Conservation (phyloP, 2,113 vertebrate species). For the Dipodomys ordii region DNA sequence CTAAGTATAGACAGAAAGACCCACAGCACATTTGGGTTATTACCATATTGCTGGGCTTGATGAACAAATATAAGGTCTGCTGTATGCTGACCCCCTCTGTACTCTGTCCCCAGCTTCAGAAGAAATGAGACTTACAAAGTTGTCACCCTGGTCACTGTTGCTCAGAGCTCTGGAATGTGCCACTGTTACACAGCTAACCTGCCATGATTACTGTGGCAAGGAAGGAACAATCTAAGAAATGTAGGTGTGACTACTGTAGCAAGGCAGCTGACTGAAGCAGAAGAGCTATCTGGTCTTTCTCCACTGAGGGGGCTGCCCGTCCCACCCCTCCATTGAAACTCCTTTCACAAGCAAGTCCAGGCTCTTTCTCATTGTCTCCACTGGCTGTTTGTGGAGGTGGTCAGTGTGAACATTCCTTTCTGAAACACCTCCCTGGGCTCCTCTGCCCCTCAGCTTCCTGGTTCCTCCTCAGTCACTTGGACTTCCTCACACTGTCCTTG, state of each 20-base stretch:
- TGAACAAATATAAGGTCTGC: background rate
- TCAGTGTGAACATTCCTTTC: background rate
- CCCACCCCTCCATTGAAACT: background rate
- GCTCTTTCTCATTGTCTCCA: background rate
- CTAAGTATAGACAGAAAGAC: background rate
- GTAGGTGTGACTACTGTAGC: rapidly evolving
- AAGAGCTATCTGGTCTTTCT: background rate
- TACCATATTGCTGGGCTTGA: background rate
- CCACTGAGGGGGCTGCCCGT: no score
- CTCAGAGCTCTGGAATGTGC: background rate
- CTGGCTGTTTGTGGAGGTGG: rapidly evolving
- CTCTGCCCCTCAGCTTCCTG: background rate
- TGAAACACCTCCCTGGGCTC: no score
- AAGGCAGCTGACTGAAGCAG: background rate
- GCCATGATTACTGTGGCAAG: background rate
- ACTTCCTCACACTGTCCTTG: background rate
- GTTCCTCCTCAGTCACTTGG: no score
- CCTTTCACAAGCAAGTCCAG: background rate
- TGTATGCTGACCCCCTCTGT: background rate
- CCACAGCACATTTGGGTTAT: background rate
- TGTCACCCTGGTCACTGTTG: background rate
- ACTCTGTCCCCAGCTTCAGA: background rate
- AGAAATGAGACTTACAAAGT: background rate
- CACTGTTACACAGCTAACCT: no score
- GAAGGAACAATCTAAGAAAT: background rate